A percentile compares a stretch with the other conserved stretches of the same genome.
Evolutionary conservation across 2,888 invertebrate genomes (phyloP).

Genomic region (Plagodis dolabraria): DNA sequence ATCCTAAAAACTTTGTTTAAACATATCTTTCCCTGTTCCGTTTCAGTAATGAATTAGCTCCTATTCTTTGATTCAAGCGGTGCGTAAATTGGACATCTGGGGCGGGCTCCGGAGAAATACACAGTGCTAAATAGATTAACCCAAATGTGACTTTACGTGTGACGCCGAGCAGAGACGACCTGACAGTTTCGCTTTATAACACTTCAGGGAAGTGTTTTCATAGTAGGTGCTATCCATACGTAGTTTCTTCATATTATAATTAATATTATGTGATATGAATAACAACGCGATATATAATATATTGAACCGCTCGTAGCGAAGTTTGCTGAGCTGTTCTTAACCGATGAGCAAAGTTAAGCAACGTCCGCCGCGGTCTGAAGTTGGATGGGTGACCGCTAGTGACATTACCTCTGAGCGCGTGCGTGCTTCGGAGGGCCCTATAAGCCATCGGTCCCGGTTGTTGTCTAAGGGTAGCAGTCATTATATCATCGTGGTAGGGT

Average conservation of each 20-base stretch:
- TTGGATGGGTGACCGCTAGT: too few species aligned
- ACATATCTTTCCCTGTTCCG: slow-evolving; percentile 9
- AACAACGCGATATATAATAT: too few species aligned
- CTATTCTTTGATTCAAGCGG: slow-evolving; percentile 33
- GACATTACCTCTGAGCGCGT: too few species aligned
- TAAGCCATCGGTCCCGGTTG: too few species aligned
- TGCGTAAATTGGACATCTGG: slow-evolving; percentile 39
- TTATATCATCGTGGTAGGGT: too few species aligned
- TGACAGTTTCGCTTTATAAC: slow-evolving; percentile 52
- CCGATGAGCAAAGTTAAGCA: too few species aligned
- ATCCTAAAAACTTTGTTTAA: background rate
- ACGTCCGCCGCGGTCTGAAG: too few species aligned
- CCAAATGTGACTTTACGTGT: slow-evolving; percentile 45
- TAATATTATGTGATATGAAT: too few species aligned
- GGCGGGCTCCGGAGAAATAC: slow-evolving; percentile 30
- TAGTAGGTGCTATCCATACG: slow-evolving; percentile 10
- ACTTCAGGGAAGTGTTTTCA: slow-evolving; percentile 33
- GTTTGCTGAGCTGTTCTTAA: too few species aligned
- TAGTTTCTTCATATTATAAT: background rate
- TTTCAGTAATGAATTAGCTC: slow-evolving; percentile 23
- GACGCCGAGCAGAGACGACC: slow-evolving; percentile 31
- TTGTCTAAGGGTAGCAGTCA: too few species aligned
- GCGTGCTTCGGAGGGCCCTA: too few species aligned
- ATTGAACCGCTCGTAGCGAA: too few species aligned
- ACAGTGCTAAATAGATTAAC: slow-evolving; percentile 45